phyloP scores from a whole-genome alignment of 2,888 invertebrate genomes.

The Caenorhabditis sp. region DNA sequence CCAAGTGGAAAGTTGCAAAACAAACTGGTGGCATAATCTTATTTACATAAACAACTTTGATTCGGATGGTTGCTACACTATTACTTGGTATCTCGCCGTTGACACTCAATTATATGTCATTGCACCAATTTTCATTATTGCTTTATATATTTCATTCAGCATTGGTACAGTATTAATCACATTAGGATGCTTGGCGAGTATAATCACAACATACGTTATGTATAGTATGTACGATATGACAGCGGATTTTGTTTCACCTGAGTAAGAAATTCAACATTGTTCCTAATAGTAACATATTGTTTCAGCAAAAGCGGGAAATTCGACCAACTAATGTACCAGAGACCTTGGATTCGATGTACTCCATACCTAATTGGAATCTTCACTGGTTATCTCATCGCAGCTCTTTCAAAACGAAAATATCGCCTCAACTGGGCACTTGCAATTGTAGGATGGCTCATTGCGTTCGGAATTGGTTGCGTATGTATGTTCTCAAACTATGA shows the following conservation, averaged over 20 bases:
- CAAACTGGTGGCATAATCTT: conserved; percentile 43
- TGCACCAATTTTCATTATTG: conserved; percentile 22
- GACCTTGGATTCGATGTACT: conserved; percentile 69
- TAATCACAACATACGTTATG: conserved; percentile 3
- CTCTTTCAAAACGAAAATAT: conserved; percentile 28
- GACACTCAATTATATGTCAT: conserved; percentile 27
- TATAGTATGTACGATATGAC: conserved; percentile 1
- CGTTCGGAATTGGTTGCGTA: conserved; percentile 25
- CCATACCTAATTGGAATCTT: conserved; percentile 72
- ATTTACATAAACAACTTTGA: conserved; percentile 52
- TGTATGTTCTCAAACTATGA: conserved; percentile 35
- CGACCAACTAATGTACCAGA: conserved; percentile 17
- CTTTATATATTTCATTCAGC: conserved; percentile 15
- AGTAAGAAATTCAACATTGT: neutral
- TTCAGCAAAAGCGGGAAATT: conserved; percentile 4
- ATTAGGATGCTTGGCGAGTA: conserved; percentile 5
- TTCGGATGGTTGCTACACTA: conserved; percentile 14
- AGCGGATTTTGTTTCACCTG: neutral
- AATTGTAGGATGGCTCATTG: conserved; percentile 34
- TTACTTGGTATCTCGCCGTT: conserved; percentile 23
- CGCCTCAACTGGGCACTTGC: conserved; percentile 28
- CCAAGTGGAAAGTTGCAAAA: conserved; percentile 21
- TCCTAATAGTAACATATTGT: neutral
- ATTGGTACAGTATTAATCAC: conserved; percentile 9
- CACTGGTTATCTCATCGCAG: conserved; percentile 71